These are phyloP conservation scores for Drosophila ezoana DNA, from an alignment of 2,888 invertebrate genomes.

Conservation along the genomic window DNA sequence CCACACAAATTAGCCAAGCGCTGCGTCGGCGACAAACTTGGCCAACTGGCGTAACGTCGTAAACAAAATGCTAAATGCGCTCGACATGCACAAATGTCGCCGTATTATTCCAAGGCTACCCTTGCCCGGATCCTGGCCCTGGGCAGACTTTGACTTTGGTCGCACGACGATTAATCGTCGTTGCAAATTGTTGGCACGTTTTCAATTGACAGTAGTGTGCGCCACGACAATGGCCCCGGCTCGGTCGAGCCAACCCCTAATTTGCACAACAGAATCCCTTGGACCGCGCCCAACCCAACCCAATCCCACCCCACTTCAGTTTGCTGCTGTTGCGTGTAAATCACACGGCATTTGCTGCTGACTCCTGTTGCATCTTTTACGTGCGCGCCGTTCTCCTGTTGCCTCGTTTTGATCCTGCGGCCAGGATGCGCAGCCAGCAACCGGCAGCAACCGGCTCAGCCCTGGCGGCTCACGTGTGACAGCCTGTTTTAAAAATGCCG, in stretches of 20 bases:
- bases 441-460: not conserved
- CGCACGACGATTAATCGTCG: conserved; percentile 84
- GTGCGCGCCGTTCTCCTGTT: conserved; percentile 52
- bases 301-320: conserved; percentile 2
- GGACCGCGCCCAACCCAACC: not conserved
- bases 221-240: conserved; percentile 33
- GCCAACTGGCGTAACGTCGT: conserved; percentile 42
- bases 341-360: conserved; percentile 76
- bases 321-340: conserved; percentile 69
- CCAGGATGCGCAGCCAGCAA: conserved; percentile 37
- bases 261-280: conserved; percentile 56
- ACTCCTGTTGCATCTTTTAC: conserved; percentile 80
- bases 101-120: conserved; percentile 1
- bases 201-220: conserved; percentile 82
- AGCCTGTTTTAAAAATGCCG: conserved; percentile 66
- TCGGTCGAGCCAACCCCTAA: conserved; percentile 69
- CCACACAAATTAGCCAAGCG: conserved; percentile 65
- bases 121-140: not conserved
- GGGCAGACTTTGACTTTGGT: conserved; percentile 62
- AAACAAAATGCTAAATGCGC: conserved; percentile 75
- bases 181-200: conserved; percentile 85
- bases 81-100: conserved; percentile 68
- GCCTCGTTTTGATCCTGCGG: conserved; percentile 44
- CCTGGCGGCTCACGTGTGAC: conserved; percentile 62
- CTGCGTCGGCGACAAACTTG: conserved; percentile 30